phyloP scores from a whole-genome alignment of 2,888 invertebrate genomes.

The Dione juno region DNA sequence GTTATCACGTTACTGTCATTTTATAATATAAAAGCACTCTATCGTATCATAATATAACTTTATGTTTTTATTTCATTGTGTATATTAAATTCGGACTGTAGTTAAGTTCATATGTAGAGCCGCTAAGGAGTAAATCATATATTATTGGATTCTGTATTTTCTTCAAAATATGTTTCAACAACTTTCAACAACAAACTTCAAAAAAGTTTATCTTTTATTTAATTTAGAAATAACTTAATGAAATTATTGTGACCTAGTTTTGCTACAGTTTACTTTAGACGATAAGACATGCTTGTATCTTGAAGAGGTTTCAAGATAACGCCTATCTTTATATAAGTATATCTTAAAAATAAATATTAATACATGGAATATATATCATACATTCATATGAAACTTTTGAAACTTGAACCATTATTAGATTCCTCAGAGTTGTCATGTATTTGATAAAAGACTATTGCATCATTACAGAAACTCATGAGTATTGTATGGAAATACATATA shows the following conservation, averaged over 20 bases:
- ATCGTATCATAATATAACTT: neutral
- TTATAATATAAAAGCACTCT: neutral
- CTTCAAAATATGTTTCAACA: no score
- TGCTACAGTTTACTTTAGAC: constrained; percentile 11
- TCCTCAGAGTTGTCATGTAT: neutral
- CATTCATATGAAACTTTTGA: neutral
- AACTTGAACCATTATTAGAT: neutral
- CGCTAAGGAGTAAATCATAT: no score
- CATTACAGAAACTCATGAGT: neutral
- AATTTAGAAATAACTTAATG: constrained; percentile 3
- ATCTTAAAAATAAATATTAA: constrained; percentile 17
- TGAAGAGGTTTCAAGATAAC: constrained; percentile 13
- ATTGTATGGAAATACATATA: neutral
- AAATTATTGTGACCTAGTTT: constrained; percentile 20
- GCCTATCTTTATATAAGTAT: constrained; percentile 16
- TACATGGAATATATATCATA: neutral
- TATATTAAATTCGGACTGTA: neutral
- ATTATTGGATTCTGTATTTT: no score
- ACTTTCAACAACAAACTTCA: no score
- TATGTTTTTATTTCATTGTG: neutral
- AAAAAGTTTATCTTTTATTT: neutral
- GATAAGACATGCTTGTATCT: constrained; percentile 20
- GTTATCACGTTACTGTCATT: constrained; percentile 20
- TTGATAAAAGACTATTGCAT: neutral
- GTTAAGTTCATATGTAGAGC: no score